Evolutionary conservation across 2,797 vertebrate species (phyloP), one percentile per base, ranked within the genome.

Genomic region (Enteromius treurensis): DNA sequence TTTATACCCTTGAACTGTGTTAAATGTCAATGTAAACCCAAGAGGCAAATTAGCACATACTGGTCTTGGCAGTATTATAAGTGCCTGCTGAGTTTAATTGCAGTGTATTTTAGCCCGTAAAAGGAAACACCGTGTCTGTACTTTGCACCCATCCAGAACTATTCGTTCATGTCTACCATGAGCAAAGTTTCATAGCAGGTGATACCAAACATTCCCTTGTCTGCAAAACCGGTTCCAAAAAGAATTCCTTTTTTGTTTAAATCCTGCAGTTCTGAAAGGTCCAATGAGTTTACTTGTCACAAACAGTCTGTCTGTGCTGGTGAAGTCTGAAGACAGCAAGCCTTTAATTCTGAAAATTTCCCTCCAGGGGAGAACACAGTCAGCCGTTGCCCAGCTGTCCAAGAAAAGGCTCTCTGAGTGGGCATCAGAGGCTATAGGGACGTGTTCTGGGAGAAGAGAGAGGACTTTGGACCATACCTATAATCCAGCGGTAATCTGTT

Each of bases 271-370:
- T 73, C 29, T 58, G 32, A 79, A 84, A 40, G 45, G 40, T 8
- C 8, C 67, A 78, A 60, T 21, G 14, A 64, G 80, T 89, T 89
- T 86, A 79, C 70, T 74, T 79, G 78, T 71, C 75, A 82, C 78
- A 77, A 45, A 70, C 55, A 79, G 62, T 34, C 60, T 77, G 53
- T 74, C 68, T 77, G 13, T 87, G 79, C 53, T 77, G 79, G 42
- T 51, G 71, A 85, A 47, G 37, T 64, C 53, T 75, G 21, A 55
- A 84, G 81, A 71, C 60, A 82, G 73, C 77, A 78, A 68, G 83
- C 62, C 76, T 87, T 69, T 84, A 29, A 82, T 80, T 82, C 77
- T 79, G 40, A 58, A 82, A 70, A 74, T 79, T 23, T 29, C 53
- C 84, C 51, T 69, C 74, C 40, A 42, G 80, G 37, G 68, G 42